Evolutionary conservation across 2,888 invertebrate species (phyloP).

Genomic region (Hyposoter didymator): DNA sequence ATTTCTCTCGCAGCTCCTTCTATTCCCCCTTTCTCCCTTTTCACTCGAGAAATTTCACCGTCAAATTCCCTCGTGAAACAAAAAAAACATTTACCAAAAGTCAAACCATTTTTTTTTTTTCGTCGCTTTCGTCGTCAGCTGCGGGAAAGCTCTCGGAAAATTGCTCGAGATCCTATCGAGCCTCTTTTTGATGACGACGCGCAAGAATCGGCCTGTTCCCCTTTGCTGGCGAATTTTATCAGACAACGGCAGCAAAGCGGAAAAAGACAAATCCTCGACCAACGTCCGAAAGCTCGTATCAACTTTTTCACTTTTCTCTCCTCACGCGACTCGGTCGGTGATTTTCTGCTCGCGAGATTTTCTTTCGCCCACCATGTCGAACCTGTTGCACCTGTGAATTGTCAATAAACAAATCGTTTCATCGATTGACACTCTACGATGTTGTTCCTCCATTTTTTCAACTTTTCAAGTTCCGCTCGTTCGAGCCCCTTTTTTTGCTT

Average conservation of each 20-base stretch:
- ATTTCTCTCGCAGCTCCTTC: slow-evolving; percentile 31
- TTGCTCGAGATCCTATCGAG: not conserved
- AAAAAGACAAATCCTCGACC: slow-evolving; percentile 87
- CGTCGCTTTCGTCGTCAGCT: not conserved
- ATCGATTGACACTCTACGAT: not conserved
- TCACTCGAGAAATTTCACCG: not conserved
- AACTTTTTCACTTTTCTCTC: not conserved
- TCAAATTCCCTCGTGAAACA: not conserved
- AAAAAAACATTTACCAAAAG: not conserved
- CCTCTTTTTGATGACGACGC: slow-evolving; percentile 33
- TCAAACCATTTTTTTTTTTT: not conserved
- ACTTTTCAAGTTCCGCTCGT: no score
- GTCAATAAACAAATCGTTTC: not conserved
- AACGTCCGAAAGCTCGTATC: slow-evolving; percentile 59
- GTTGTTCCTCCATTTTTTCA: not conserved
- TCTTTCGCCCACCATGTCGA: not conserved
- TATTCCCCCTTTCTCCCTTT: not conserved
- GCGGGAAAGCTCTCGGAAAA: not conserved
- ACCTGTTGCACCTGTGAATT: not conserved
- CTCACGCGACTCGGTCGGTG: not conserved
- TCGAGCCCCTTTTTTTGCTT: no score
- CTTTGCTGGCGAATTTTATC: slow-evolving; percentile 86
- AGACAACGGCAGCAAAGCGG: slow-evolving; percentile 87
- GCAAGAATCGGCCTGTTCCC: slow-evolving; percentile 85
- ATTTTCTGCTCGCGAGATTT: not conserved